Evolutionary conservation across 2,113 vertebrate species (phyloP).

Genomic region (Myotis davidii): DNA sequence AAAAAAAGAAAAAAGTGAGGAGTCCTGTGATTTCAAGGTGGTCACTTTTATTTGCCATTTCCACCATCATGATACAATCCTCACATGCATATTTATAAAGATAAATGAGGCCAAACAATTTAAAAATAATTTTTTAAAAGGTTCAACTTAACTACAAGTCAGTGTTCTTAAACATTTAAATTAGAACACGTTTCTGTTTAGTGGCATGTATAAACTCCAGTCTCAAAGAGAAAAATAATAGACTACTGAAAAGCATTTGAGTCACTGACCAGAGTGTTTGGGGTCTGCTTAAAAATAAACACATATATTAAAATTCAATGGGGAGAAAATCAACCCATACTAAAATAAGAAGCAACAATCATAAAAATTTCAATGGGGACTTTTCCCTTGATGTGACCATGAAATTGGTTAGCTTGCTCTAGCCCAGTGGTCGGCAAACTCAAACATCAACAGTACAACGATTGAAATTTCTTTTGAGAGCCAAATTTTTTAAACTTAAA

Average conservation of each 20-base stretch:
- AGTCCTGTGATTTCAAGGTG: not conserved
- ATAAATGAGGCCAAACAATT: not conserved
- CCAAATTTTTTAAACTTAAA: no score
- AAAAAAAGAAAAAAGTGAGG: not conserved
- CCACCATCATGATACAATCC: not conserved
- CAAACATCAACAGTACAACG: no score
- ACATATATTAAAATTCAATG: not conserved
- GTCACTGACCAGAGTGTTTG: not conserved
- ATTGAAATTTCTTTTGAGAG: no score
- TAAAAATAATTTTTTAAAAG: constrained; percentile 39
- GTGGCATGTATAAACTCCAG: not conserved
- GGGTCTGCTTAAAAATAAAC: constrained; percentile 12
- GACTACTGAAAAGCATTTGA: not conserved
- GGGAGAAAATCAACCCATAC: not conserved
- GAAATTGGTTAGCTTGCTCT: not conserved
- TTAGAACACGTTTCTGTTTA: not conserved
- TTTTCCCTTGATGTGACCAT: not conserved
- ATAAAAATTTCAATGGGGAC: not conserved
- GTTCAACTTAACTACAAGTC: not conserved
- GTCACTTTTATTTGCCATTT: not conserved
- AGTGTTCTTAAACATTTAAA: constrained; percentile 28
- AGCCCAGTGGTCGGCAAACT: no score
- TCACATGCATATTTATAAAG: not conserved
- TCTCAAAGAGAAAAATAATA: constrained; percentile 10
- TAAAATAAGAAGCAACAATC: not conserved